Base-by-base conservation (phyloP, 2,888 invertebrate genomes). In the Meandrusa payeni region DNA sequence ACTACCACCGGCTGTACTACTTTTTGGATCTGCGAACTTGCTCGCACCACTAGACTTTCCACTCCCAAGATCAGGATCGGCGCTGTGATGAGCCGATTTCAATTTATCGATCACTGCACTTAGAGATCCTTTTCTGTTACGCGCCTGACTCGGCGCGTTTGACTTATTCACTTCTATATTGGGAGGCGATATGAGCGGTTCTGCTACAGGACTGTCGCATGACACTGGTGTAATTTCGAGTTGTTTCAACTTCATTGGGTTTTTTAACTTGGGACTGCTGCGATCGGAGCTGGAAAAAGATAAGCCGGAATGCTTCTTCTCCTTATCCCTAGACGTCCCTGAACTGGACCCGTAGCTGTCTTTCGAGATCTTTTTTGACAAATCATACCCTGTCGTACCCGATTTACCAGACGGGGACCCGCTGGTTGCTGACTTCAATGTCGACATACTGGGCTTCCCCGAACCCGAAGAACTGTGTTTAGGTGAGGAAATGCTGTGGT, bases 401-500 rank as follows among this genome's bases (percentile, higher is more conserved):
- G 89, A 89, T 66, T 91, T 92, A 15, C 90, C 89, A n/a, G 90
- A 91, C 1, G 93, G 93, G 1, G 93, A 93, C 3, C 87, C 83
- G 61, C 91, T 91, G 1, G 92, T 89, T 1, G 95, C 95, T 22
- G 93, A 95, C 68, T 96, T 96, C 11, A 96, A 75, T 0, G 95
- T 92, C 0, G 95, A 95, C 94, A 96, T 95, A 62, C 95, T 95
- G 0, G 96, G 96, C 65, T 96, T 96, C 0, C 96, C 96, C 1
- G 94, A 93, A 42, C 92, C 89, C 0, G 91, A 90, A 12, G 91
- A 91, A 56, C 90, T 89, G 57, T 95, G 95, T 69, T 95, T 95
- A 10, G 95, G 95, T 7, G 95, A 95, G 6, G 93, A 92, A 9
- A 93, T 91, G 34, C 93, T 93, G 66, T 94, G 94, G 64, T 92